Base-by-base conservation (phyloP, 2,888 invertebrate genomes). In the Drepana falcataria region DNA sequence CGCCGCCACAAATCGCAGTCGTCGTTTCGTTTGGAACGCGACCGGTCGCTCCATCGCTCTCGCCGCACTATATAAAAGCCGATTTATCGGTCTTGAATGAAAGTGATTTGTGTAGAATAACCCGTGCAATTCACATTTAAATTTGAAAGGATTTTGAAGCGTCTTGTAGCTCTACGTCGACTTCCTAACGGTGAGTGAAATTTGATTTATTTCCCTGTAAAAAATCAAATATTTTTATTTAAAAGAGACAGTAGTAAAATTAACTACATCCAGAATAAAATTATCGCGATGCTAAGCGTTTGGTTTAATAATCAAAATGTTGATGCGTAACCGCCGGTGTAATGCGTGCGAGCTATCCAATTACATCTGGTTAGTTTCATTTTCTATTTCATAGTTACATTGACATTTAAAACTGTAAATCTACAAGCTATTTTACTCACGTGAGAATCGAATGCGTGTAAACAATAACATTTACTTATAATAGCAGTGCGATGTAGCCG, bases 111-210 rank as follows among this genome's bases (percentile, higher is more conserved):
- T 79, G 80, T 69, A 64, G 64, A 57, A 49, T 57, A 61, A 65
- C 69, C 69, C 72, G 64, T 77, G 79, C 68, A 64, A 66, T 9
- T 9, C 9, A 44, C 2, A 71, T 63, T 63, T 69, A 75, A 74
- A 69, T 64, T 67, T 65, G 64, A 66, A 75, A 72, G 83, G 83
- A 85, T 84, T 77, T 80, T 71, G 65, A 70, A 65, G 66, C 66
- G 66, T 68, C 66, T 61, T 58, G 64, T 60, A 53, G 63, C 56
- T 49, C 55, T 69, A 64, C 74, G 68, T 86, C 81, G 83, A 79
- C 67, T 74, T 64, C 64, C 61, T 75, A 75, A 74, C 86, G 88
- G 89, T 89, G 59, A 89, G 88, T 83, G 53, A 57, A 59, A 55
- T 35, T 52, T 35, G 37, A 44, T 52, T 56, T 59, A 56, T 57